phyloP scores from a whole-genome alignment of 1,140 invertebrate species.

The Sycobia sp. region DNA sequence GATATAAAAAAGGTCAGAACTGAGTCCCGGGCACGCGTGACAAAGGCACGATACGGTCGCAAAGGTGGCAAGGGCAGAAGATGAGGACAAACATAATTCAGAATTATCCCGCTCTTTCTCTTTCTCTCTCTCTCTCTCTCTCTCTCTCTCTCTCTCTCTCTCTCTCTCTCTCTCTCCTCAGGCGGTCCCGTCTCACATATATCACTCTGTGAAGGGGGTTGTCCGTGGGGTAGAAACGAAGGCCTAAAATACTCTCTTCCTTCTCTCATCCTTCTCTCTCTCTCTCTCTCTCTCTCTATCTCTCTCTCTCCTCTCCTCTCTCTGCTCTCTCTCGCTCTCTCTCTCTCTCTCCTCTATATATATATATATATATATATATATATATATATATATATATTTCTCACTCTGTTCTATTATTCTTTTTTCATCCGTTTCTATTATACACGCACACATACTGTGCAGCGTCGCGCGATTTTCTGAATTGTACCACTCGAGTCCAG shows the following conservation, averaged over 20 bases:
- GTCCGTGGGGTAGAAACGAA: constrained; percentile 39
- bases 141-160: constrained; percentile 16
- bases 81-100: constrained; percentile 58
- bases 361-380: too few species aligned
- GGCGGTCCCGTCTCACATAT: constrained; percentile 51
- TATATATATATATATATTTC: too few species aligned
- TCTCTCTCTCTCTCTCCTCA: constrained; percentile 33
- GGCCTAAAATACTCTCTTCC: constrained; percentile 23
- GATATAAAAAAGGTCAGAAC: constrained; percentile 16
- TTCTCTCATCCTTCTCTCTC: neutral
- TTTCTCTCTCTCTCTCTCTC: constrained; percentile 9
- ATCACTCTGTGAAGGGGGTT: constrained; percentile 51
- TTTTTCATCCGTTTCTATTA: too few species aligned
- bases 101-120: constrained; percentile 54
- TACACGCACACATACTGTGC: too few species aligned
- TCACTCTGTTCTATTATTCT: too few species aligned
- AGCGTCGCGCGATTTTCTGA: too few species aligned
- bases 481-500: too few species aligned
- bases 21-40: constrained; percentile 38
- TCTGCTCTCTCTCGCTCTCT: too few species aligned
- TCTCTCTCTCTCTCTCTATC: constrained; percentile 4
- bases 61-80: constrained; percentile 40
- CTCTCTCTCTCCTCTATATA: too few species aligned
- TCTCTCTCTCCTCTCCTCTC: too few species aligned
- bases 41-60: constrained; percentile 42